Evolutionary conservation across 2,888 invertebrate genomes (phyloP), one percentile per base, ranked within the genome.

Genomic region (Apamea epomidion): DNA sequence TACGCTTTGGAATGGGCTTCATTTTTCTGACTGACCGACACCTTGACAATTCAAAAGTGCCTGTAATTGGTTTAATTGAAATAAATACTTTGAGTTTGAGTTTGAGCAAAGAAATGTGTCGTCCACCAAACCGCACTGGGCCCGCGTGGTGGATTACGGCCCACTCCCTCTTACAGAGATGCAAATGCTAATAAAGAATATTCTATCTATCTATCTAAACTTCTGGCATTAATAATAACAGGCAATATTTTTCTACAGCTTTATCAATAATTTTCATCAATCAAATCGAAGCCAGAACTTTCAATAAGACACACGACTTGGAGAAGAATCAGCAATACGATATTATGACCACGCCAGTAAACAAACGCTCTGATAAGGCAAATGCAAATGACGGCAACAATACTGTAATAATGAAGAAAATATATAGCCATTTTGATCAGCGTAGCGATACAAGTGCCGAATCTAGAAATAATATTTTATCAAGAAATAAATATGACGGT

Each of bases 261-360:
- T 10, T 81, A 14, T 51, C 65, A 78, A 71, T 70, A 16, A 60
- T 81, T 60, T n/a, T 32, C 48, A 60, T 18, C 6, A 37, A 69
- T 16, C 45, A 54, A 69, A 54, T 29, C 10, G 48, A 84, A 60
- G 12, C 65, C 6, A 65, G 8, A 45, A 32, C 6, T 25, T 7
- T 32, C 12, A 72, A 72, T 32, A 54, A 37, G 2, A 37, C n/a
- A 32, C 16, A 45, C 3, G 45, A 32, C 60, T n/a, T 60, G 0
- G 18, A n/a, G 2, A 32, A 42, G 25, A 45, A 25, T 0, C 7
- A 18, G 1, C 12, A 14, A 21, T 25, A 54, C 16, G 18, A 14
- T 16, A 5, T 7, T 3, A 37, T 37, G 7, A 32, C 5, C 2
- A 64, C 16, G 0, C 5, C 45, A n/a, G 16, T 6, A 2, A 12